Percentiles rank a stretch among this genome's conserved stretches.
These are phyloP conservation scores for Drosophila arizonae DNA, from an alignment of 1,140 invertebrate genomes.

Conservation along the genomic window DNA sequence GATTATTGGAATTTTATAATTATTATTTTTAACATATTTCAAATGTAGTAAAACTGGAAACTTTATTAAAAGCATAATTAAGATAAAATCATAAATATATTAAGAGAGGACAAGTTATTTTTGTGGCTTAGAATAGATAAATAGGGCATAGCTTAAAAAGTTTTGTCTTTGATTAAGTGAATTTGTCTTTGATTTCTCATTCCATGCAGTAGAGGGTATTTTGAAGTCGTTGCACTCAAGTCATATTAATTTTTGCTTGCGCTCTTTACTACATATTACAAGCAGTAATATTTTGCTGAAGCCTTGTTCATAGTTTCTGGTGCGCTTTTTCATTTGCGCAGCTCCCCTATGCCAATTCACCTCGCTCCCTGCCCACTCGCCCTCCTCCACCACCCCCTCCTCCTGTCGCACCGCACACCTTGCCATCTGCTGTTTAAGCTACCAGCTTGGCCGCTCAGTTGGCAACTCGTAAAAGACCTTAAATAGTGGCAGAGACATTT, in stretches of 20 bases:
- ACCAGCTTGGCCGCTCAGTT: slow-evolving; percentile 19
- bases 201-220: slow-evolving; percentile 15
- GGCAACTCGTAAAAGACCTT: slow-evolving; percentile 66
- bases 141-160: too few species aligned
- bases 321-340: slow-evolving; percentile 68
- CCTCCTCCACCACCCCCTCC: background rate
- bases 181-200: too few species aligned
- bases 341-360: background rate
- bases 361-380: background rate
- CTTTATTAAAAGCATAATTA: too few species aligned
- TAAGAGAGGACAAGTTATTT: too few species aligned
- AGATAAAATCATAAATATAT: too few species aligned
- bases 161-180: too few species aligned
- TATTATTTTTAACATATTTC: too few species aligned
- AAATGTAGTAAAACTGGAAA: too few species aligned
- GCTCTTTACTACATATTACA: slow-evolving; percentile 77
- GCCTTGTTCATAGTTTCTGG: slow-evolving; percentile 74
- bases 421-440: slow-evolving; percentile 18
- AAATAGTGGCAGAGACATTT: slow-evolving; percentile 82
- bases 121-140: too few species aligned
- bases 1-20: too few species aligned
- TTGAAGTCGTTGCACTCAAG: background rate
- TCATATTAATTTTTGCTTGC: slow-evolving; percentile 33
- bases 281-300: slow-evolving; percentile 73
- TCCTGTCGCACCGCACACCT: too few species aligned